Base-by-base conservation (phyloP, 1,140 invertebrate species). In the Chymomyza costata region DNA sequence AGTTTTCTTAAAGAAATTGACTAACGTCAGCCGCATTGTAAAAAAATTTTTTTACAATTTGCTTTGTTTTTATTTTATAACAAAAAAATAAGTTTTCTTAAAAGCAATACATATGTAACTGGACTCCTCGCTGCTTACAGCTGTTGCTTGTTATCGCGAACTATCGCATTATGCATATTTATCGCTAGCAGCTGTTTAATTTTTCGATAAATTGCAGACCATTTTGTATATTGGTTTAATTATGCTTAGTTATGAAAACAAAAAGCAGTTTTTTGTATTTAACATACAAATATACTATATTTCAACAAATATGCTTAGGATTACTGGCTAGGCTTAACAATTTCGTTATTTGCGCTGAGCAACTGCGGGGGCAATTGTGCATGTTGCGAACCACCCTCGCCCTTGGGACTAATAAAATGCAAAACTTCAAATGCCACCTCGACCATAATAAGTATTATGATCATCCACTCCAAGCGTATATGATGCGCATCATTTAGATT, bases 401-500 rank as follows among this genome's bases (percentile, higher is more conserved):
- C 2, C 18, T 38, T 40, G 1, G 52, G 40, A 30, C 6, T 1
- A 10, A 90, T 73, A 81, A 93, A 93, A 87, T 97, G 95, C 8
- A 96, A 83, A 47, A 91, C 88, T 87, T 97, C 95, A 86, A 97
- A 96, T 31, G 87, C 90, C 25, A 98, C 96, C 88, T 99, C 97
- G 0, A 97, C 92, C 90, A 97, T 92, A 85, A 99, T 99, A 13
- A 99, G 90, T 37, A 93, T 87, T 48, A 99, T 99, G 45, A 99
- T 97, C 93, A 98, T 97, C 94, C 94, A 95, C 86, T 99, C 97
- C 0, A 99, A 88, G 2, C 95, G 88, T 1, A 94, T 90, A 84
- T 97, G 95, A 87, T 98, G 96, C 7, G 92, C 89, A 86, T 98
- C 96, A 57, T 92, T 96, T 7, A 98, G 88, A 88, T 97, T 94